Evolutionary conservation across 2,797 vertebrate species (phyloP).

Genomic region (Hyperoplus lanceolatus): DNA sequence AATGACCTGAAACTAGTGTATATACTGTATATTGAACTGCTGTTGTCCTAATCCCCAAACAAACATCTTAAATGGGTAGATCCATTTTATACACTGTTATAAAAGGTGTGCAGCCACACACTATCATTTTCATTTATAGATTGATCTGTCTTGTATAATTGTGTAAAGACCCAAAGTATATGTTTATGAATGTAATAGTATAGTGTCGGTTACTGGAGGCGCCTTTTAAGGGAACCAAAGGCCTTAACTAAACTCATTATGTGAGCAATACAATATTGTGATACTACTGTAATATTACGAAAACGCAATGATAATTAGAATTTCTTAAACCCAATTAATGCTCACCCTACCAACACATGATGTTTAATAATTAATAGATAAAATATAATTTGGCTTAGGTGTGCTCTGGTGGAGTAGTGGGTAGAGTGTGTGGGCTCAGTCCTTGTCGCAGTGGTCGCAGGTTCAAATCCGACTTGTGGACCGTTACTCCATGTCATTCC

Average conservation of each 20-base stretch:
- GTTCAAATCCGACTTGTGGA: too few relatives aligned
- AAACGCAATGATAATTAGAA: background rate
- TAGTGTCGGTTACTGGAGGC: background rate
- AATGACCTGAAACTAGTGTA: background rate
- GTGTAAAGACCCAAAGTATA: background rate
- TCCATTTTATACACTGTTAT: background rate
- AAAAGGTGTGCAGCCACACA: background rate
- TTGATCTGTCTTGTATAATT: background rate
- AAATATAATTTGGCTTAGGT: too few relatives aligned
- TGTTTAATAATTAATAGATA: too few relatives aligned
- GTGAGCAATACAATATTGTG: background rate
- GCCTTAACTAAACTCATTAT: background rate
- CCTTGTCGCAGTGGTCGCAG: too few relatives aligned
- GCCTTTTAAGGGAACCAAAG: too few relatives aligned
- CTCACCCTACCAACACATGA: background rate
- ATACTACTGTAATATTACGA: background rate
- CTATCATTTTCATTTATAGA: background rate
- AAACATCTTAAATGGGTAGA: too few relatives aligned
- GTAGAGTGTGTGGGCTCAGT: too few relatives aligned
- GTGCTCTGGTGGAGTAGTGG: too few relatives aligned
- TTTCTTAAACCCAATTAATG: background rate
- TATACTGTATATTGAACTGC: background rate
- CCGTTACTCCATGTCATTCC: too few relatives aligned
- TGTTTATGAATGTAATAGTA: background rate
- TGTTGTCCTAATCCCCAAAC: background rate